Evolutionary conservation across 2,888 invertebrate species (phyloP).

Genomic region (Myopa tessellatipennis): DNA sequence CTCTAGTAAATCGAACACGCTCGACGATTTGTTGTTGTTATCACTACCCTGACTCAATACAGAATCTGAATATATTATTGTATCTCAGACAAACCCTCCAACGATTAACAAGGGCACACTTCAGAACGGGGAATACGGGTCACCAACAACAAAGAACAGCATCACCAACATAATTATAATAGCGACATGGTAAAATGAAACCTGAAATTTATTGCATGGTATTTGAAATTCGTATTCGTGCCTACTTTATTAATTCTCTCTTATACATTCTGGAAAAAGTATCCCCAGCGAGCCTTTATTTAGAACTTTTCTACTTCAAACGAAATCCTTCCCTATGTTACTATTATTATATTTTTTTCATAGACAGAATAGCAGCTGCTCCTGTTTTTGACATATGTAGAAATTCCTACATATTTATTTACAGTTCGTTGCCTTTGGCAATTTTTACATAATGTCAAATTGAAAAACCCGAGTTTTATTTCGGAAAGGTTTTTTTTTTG

Average conservation of each 20-base stretch:
- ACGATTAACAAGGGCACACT: not conserved
- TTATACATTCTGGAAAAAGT: too few relatives aligned
- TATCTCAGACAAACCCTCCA: too few relatives aligned
- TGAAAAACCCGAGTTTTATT: constrained; percentile 15
- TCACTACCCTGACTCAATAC: not conserved
- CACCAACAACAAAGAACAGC: not conserved
- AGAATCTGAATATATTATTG: not conserved
- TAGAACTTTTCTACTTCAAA: not conserved
- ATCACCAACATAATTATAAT: not conserved
- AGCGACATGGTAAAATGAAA: not conserved
- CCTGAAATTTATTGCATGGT: not conserved
- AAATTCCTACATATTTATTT: constrained; percentile 8
- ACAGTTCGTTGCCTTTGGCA: not conserved
- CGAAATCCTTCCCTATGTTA: not conserved
- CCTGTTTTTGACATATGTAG: constrained; percentile 21
- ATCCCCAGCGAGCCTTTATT: too few relatives aligned
- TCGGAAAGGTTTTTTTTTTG: not conserved
- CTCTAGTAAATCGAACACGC: not conserved
- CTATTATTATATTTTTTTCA: not conserved
- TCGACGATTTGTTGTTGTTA: not conserved
- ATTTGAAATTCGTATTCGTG: not conserved
- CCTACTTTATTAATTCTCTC: too few relatives aligned
- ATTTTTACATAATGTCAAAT: constrained; percentile 12
- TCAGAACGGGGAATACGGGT: not conserved
- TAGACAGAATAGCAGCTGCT: constrained; percentile 24